Base-by-base conservation (phyloP, 2,113 vertebrate genomes). In the Oryzias curvinotus region DNA sequence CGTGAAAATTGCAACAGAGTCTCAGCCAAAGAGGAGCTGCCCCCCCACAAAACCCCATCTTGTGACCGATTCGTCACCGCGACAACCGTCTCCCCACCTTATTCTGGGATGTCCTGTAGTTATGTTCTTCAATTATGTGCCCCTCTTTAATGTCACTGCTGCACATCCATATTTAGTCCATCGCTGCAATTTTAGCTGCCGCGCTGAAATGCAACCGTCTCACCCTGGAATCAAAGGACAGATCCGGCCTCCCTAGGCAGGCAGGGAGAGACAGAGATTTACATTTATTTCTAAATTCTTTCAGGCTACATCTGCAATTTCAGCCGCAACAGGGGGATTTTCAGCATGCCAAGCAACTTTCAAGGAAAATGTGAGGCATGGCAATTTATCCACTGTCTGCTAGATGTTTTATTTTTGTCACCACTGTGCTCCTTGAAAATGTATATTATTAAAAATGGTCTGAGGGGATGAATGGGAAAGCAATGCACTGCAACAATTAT, bases 101-200 rank as follows among this genome's bases (percentile, higher is more conserved):
- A 78, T 84, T 89, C 85, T 82, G 74, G 81, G 81, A 91, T 91
- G 87, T 92, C 91, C 91, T 89, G 90, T 92, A 92, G 91, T 91
- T 91, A 91, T 90, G 80, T 92, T 92, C 83, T 91, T 87, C 91
- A 91, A 91, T 91, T 92, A 92, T 90, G 85, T 91, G 86, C 85
- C 80, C 52, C 72, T 82, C 89, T 92, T 92, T 92, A 92, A 91
- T 90, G 90, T 91, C 71, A 82, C 77, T 69, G 83, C 82, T 88
- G 91, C 88, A 89, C 88, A 89, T 88, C 82, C 84, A 77, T 90
- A 88, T 91, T 93, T 92, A 92, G 91, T 90, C 87, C 88, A 90
- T 80, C 79, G 65, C 73, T 90, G 89, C 89, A 91, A 92, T 92
- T 92, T 90, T 84, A 80, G 84, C 88, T 81, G 79, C 77, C 54